A percentile compares a stretch with the other conserved stretches of the same genome.
These are phyloP conservation scores for Fregata magnificens DNA, from an alignment of 2,113 vertebrate species.

Conservation along the genomic window DNA sequence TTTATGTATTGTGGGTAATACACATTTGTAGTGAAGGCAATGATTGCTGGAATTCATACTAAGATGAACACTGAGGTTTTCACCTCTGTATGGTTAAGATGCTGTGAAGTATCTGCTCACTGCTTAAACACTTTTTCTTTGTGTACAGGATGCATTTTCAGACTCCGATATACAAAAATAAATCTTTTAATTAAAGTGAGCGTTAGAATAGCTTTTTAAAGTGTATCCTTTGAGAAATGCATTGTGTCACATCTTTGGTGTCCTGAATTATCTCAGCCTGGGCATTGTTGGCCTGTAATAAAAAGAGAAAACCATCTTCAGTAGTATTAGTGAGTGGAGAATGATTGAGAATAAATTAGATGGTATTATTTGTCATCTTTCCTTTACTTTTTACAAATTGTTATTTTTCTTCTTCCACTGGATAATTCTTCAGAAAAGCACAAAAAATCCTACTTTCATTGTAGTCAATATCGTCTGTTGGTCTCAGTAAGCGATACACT, in stretches of 20 bases:
- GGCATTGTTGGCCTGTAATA: not conserved
- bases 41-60: not conserved
- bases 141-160: not conserved
- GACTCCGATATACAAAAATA: not conserved
- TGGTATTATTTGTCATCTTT: not conserved
- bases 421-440: not conserved
- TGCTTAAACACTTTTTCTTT: not conserved
- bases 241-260: not conserved
- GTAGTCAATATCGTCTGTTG: not conserved
- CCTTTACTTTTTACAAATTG: not conserved
- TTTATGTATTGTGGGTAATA: not conserved
- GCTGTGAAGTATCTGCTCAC: not conserved
- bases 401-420: not conserved
- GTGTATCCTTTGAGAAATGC: not conserved
- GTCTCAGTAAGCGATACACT: not conserved
- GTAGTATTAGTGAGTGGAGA: not conserved
- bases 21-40: not conserved
- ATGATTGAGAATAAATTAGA: not conserved
- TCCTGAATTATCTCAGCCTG: not conserved
- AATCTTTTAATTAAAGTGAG: not conserved
- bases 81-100: not conserved
- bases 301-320: not conserved
- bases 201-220: not conserved
- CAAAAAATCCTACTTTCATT: not conserved
- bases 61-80: not conserved